Percentiles rank a stretch among this genome's conserved stretches.
phyloP scores from a whole-genome alignment of 2,888 invertebrate species.

The Azorinus chamasolen region DNA sequence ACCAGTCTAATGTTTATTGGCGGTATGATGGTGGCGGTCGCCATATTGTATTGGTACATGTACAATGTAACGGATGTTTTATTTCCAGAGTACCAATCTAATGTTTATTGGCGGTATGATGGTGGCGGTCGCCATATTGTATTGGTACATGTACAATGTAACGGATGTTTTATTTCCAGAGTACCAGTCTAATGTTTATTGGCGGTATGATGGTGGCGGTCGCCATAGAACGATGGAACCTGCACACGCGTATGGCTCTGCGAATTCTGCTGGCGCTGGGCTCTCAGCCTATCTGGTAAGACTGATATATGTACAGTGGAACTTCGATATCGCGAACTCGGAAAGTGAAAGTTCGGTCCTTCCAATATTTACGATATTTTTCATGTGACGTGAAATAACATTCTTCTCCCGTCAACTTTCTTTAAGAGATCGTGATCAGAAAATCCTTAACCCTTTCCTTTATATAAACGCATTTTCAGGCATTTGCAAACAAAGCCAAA shows the following conservation, averaged over 20 bases:
- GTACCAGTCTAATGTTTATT: constrained; percentile 82
- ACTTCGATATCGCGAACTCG: too few species aligned
- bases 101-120: constrained; percentile 91
- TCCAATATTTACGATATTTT: too few species aligned
- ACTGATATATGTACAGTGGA: not conserved
- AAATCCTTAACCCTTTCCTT: too few species aligned
- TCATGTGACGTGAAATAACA: too few species aligned
- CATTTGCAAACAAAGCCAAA: too few species aligned
- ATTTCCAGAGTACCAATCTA: constrained; percentile 80
- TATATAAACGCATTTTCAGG: too few species aligned
- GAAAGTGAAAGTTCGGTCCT: not conserved
- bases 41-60: constrained; percentile 94
- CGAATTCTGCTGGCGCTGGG: not conserved
- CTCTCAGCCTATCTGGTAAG: constrained; percentile 13
- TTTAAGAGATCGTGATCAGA: too few species aligned
- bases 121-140: constrained; percentile 95
- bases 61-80: constrained; percentile 94
- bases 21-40: constrained; percentile 95
- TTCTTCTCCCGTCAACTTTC: too few species aligned
- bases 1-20: constrained; percentile 88
- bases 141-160: constrained; percentile 95
- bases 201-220: constrained; percentile 96
- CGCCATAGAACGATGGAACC: constrained; percentile 94
- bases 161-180: constrained; percentile 89
- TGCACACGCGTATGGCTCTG: constrained; percentile 88